Conservation (phyloP, 23 tunicate species). For the Clavelina lepadiformis region DNA sequence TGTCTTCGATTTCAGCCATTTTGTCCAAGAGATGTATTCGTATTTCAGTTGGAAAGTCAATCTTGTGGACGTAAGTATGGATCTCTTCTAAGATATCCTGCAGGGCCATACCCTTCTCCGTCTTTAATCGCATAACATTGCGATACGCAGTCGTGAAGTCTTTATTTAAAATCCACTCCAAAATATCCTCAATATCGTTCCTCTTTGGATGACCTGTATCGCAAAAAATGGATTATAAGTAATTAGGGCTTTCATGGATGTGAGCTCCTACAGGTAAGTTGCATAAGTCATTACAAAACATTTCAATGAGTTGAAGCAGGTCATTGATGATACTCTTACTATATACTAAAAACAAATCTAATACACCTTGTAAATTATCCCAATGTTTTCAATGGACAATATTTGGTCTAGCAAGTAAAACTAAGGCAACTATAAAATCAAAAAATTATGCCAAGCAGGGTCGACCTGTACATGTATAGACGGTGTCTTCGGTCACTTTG, state of each 20-base stretch:
- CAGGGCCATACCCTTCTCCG: slow-evolving; percentile 79
- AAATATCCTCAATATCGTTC: slow-evolving; percentile 72
- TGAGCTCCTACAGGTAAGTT: too few species aligned
- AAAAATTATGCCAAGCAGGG: not conserved
- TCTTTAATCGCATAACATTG: slow-evolving; percentile 48
- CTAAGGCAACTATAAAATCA: not conserved
- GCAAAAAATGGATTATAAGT: too few species aligned
- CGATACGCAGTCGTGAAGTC: slow-evolving; percentile 55
- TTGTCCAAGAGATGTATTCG: slow-evolving; percentile 58
- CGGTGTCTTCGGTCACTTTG: slow-evolving; percentile 66
- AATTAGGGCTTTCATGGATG: too few species aligned
- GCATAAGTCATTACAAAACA: too few species aligned
- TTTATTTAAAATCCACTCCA: slow-evolving; percentile 84
- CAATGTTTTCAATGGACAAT: not conserved
- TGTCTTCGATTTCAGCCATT: slow-evolving; percentile 84
- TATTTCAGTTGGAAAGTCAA: slow-evolving; percentile 76
- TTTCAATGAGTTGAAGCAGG: not conserved
- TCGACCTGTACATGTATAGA: slow-evolving; percentile 75
- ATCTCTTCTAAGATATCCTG: slow-evolving; percentile 82
- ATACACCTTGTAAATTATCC: not conserved
- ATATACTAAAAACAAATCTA: not conserved
- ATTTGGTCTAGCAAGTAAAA: not conserved
- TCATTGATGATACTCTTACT: not conserved
- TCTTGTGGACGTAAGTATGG: slow-evolving; percentile 54
- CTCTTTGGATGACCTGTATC: slow-evolving; percentile 81